Base-by-base conservation (phyloP, 2,888 invertebrate species). In the Hecatera dysodea region DNA sequence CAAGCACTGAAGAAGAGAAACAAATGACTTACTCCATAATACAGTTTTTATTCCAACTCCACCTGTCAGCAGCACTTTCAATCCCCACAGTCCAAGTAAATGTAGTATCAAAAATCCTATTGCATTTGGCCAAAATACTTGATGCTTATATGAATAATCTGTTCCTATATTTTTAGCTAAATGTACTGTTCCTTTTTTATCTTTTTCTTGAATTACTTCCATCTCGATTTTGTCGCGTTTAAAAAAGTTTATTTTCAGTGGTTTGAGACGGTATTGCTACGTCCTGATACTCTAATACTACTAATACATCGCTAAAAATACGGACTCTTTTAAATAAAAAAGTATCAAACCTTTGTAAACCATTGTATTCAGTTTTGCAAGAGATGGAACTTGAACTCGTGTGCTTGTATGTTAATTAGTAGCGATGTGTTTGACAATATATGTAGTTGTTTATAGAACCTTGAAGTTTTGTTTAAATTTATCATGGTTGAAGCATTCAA, bases 161-260 rank as follows among this genome's bases (percentile, higher is more conserved):
- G 93, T 93, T 64, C 91, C 57, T 59, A 75, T 70, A 22, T 57
- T 42, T 70, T 77, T 75, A 1, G 61, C 24, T 6, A 11, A 19
- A 2, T 50, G 22, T 7, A 48, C 19, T n/a, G 4, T 9, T 50
- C n/a, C n/a, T n/a, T 12, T 36, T 39, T 36, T 57, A 39, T 62
- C 56, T n/a, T 33, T 85, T 93, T 98, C 98, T 96, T 98, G 98
- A 80, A 98, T 97, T 63, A 98, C 97, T 56, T 75, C 56, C 69
- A 69, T 56, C 8, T 50, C n/a, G 15, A 44, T 55, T 22, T 33
- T 0, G 0, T 48, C 12, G 2, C 39, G 0, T 8, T 48, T 6
- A 6, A 19, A 22, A 24, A 33, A 8, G 9, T 60, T 9, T 50
- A 15, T 27, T 17, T 22, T 11, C n/a, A 9, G 2, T 52, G 39